Evolutionary conservation across 1,140 invertebrate species (phyloP), one percentile per base, ranked within the genome.

Genomic region (Sinella curviseta): DNA sequence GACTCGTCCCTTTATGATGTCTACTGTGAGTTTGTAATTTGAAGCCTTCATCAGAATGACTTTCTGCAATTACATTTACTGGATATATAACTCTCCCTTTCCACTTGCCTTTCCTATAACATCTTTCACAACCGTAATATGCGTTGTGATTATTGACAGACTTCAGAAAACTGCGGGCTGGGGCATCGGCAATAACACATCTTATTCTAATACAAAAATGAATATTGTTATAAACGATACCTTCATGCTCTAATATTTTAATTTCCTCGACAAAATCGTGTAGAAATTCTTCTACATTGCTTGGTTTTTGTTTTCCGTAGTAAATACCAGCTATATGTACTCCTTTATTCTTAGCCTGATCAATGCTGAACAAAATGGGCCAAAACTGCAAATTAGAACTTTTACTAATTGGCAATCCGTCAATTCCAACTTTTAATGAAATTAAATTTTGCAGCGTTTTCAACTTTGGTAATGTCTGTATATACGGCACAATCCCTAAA

Each of bases 161-260:
- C 76, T 87, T 85, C 8, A 88, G 76, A 82, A 86, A 87, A 67
- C 85, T 83, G 77, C 86, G 84, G 12, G 87, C 88, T 16, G 86
- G 87, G 0, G 85, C 83, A 84, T 88, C 87, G 79, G 73, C 73
- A n/a, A 83, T 35, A 65, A 83, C 65, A 36, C 33, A 34, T 12
- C 80, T 65, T 17, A 82, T 77, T 34, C 39, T 55, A 20, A 82
- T 17, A 31, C 1, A 26, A 67, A 26, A 81, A 3, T 55, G 30
- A 16, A 39, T 24, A 33, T 55, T 26, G 26, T 74, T 74, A 12
- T 74, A 17, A 24, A 20, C 24, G 3, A 82, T 17, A 3, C 75
- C 74, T 14, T 75, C n/a, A 14, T 54, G 16, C 39, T 74, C 48
- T 78, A 79, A 57, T 1, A 20, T 16, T 33, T 24, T 60, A 17